Evolutionary conservation across 2,113 vertebrate genomes (phyloP), one percentile per base, ranked within the genome.

Genomic region (Tragelaphus imberbis): DNA sequence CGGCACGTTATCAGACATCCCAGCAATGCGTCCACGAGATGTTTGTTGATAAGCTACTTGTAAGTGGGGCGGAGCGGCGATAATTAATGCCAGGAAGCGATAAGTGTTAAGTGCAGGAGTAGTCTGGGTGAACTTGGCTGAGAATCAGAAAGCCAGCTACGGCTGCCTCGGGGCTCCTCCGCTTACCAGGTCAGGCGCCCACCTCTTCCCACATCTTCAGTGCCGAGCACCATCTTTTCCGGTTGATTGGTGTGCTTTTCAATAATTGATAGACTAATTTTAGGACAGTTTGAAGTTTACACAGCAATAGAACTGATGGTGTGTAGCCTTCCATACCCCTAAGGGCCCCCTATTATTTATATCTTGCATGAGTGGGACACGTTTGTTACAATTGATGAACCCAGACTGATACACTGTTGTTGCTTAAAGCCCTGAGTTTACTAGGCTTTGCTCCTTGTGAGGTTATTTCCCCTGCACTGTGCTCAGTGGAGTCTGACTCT

Each of bases 361-460:
- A 3, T 53, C 44, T 27, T 7, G 7, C 1, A 0, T 15, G 1
- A 21, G 5, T 8, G 55, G 51, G 55, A 59, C 36, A 27, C 9
- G 0, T n/a, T 15, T 44, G 47, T 58, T 44, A 36, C n/a, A 3
- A 23, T 0, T 0, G 23, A 0, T 1, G 14, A 11, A 5, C 5
- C 0, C 13, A 11, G 11, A 15, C 47, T 3, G 14, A 15, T 25
- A 25, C 44, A 14, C 1, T 16, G 15, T 17, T 44, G 49, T 16
- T 5, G 51, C 36, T 47, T 6, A 3, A 47, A 53, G 71, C 27
- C 59, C 3, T 0, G 1, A 3, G 30, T 7, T 53, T 28, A 8
- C 51, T 0, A 21, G n/a, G 53, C 11, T 55, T 53, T 7, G 1
- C 47, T 27, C 25, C n/a, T 0, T 0, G 3, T 0, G 51, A 6